These are phyloP conservation scores for Coilia nasus DNA, from an alignment of 2,797 vertebrate species.

Conservation along the genomic window DNA sequence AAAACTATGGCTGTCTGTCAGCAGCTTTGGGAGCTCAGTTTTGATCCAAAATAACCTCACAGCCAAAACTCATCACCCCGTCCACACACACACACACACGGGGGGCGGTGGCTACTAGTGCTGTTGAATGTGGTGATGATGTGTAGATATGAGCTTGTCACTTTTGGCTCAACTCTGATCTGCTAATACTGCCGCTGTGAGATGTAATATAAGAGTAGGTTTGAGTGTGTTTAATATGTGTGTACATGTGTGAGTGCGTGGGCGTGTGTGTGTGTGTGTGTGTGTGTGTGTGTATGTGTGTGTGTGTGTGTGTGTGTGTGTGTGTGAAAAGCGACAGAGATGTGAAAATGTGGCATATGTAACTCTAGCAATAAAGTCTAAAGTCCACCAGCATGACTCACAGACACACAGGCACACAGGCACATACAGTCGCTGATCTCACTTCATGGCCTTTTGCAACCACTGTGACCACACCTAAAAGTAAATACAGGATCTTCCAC, in stretches of 20 bases:
- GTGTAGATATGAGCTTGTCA: constrained; percentile 40
- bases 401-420: not conserved
- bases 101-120: not conserved
- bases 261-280: not conserved
- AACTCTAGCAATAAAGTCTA: constrained; percentile 35
- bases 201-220: constrained; percentile 41
- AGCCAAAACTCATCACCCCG: constrained; percentile 4
- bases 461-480: constrained; percentile 1
- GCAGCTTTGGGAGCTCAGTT: not conserved
- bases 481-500: not conserved
- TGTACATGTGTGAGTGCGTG: not conserved
- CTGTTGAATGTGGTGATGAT: not conserved
- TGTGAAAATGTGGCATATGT: constrained; percentile 32
- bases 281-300: not conserved
- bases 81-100: not conserved
- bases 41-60: not conserved
- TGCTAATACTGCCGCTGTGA: constrained; percentile 37
- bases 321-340: not conserved
- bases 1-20: not conserved
- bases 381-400: constrained; percentile 23
- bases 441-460: not conserved
- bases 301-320: not conserved
- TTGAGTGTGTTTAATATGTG: not conserved
- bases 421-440: not conserved
- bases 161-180: constrained; percentile 44